A percentile compares a stretch with the other conserved stretches of the same genome.
These are phyloP conservation scores for Gopherus flavomarginatus DNA, from an alignment of 2,113 vertebrate species.

Conservation along the genomic window DNA sequence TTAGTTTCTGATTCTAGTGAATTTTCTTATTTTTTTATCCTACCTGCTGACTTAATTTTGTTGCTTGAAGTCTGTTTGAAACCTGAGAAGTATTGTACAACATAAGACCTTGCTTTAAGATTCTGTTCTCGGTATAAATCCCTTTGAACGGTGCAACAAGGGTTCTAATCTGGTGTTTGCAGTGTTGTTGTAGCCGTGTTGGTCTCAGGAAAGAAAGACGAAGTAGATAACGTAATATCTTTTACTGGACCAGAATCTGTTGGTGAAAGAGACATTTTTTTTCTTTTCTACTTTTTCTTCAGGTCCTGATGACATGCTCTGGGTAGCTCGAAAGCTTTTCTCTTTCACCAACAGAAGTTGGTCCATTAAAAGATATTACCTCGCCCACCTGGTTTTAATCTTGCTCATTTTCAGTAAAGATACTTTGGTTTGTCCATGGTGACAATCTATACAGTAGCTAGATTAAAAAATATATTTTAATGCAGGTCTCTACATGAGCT, in stretches of 20 bases:
- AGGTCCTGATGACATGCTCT: neutral
- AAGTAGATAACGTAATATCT: neutral
- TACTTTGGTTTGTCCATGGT: neutral
- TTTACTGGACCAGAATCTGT: neutral
- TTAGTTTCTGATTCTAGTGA: neutral
- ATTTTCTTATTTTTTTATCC: neutral
- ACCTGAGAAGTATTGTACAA: neutral
- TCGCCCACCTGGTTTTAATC: neutral
- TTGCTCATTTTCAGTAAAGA: neutral
- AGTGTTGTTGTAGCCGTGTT: neutral
- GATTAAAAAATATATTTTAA: neutral
- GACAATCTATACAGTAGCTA: neutral
- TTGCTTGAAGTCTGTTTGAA: neutral
- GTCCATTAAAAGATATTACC: neutral
- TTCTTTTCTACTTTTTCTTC: neutral
- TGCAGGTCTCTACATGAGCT: neutral
- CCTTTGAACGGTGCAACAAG: neutral
- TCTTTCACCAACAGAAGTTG: neutral
- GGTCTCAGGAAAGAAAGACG: neutral
- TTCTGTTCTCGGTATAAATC: neutral
- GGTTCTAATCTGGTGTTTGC: neutral
- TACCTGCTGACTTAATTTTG: constrained; percentile 1
- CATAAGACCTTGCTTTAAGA: neutral
- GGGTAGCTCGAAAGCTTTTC: neutral
- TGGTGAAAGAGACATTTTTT: neutral